Evolutionary conservation across 1,140 invertebrate species (phyloP).

Genomic region (Hestina assimilis): DNA sequence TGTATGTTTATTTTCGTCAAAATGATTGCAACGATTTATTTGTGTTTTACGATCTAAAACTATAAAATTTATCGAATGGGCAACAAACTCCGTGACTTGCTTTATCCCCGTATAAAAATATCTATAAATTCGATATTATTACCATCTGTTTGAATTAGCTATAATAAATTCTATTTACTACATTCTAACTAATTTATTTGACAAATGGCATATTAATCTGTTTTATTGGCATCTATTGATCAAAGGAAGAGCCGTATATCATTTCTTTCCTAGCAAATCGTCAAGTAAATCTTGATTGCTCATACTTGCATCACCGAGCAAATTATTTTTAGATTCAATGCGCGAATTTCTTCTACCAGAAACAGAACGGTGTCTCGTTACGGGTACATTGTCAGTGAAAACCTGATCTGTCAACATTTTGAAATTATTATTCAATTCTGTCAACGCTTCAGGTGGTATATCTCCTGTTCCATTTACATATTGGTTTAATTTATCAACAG

Average conservation of each 20-base stretch:
- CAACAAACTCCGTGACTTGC: constrained; percentile 5
- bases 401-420: constrained; percentile 61
- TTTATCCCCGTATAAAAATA: constrained; percentile 16
- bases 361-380: constrained; percentile 48
- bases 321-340: constrained; percentile 38
- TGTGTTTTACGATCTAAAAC: not conserved
- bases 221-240: not conserved
- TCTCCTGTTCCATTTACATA: constrained; percentile 53
- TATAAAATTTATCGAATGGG: constrained; percentile 4
- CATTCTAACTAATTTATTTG: not conserved
- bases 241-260: constrained; percentile 34
- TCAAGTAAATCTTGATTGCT: constrained; percentile 63
- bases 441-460: constrained; percentile 49
- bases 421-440: constrained; percentile 68
- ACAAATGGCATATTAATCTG: not conserved
- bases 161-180: not conserved
- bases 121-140: constrained; percentile 10
- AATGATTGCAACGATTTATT: constrained; percentile 10
- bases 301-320: constrained; percentile 58
- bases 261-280: constrained; percentile 68
- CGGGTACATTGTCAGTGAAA: constrained; percentile 37
- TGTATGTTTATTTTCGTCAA: constrained; percentile 12
- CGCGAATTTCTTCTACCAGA: constrained; percentile 46
- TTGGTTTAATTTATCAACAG: constrained; percentile 67
- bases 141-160: not conserved